These are phyloP conservation scores for Chinchilla lanigera DNA, from an alignment of 2,113 vertebrate species.

Conservation along the genomic window DNA sequence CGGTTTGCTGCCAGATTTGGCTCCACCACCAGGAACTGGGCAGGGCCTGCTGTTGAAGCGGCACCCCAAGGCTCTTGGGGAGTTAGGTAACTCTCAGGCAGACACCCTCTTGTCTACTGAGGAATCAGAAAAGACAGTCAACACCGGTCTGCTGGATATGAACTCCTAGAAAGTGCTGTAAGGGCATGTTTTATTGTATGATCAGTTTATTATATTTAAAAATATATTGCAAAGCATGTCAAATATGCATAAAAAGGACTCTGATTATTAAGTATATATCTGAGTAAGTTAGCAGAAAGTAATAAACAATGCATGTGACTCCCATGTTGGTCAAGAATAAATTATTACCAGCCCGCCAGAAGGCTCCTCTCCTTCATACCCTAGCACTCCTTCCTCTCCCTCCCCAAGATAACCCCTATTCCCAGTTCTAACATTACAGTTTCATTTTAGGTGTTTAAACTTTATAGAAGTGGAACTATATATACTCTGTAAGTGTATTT, in stretches of 20 bases:
- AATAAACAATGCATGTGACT: background rate
- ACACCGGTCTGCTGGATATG: background rate
- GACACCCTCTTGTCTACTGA: background rate
- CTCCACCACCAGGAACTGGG: background rate
- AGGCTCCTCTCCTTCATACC: too few relatives aligned
- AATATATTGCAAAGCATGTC: background rate
- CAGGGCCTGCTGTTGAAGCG: background rate
- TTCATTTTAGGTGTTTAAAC: background rate
- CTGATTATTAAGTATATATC: background rate
- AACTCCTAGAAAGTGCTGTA: slow-evolving; percentile 17
- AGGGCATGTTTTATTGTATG: background rate
- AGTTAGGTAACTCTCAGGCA: background rate
- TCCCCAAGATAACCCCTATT: background rate
- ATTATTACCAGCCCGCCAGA: background rate
- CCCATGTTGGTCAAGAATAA: background rate
- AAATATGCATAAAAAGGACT: background rate
- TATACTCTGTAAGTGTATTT: background rate
- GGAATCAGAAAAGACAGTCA: background rate
- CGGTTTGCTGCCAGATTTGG: background rate
- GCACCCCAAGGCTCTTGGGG: background rate
- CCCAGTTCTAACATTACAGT: background rate
- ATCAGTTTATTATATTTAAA: slow-evolving; percentile 9
- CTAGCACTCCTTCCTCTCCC: background rate
- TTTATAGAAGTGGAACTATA: background rate
- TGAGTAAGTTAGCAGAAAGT: background rate